phyloP scores from a whole-genome alignment of 2,888 invertebrate species.

The Hyposoter didymator region DNA sequence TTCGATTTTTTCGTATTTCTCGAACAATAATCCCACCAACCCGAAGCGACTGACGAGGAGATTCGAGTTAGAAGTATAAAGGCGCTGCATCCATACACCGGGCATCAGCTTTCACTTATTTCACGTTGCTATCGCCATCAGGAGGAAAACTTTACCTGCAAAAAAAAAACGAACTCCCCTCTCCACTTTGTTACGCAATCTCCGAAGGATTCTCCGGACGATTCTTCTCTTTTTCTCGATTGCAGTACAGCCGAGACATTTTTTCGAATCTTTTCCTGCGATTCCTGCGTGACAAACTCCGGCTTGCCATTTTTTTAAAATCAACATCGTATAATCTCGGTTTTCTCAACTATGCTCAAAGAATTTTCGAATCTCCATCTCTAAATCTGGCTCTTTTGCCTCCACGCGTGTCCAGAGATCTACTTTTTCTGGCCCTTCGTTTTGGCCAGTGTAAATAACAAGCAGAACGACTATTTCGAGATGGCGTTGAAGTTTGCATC shows the following conservation, averaged over 20 bases:
- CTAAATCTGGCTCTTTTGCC: too few species aligned
- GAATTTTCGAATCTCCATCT: too few species aligned
- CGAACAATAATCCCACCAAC: not conserved
- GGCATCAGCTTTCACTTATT: slow-evolving; percentile 62
- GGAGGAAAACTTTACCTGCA: slow-evolving; percentile 47
- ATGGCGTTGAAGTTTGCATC: too few species aligned
- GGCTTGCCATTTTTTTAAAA: not conserved
- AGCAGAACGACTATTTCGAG: too few species aligned
- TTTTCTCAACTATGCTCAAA: too few species aligned
- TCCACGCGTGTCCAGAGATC: too few species aligned
- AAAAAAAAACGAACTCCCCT: slow-evolving; percentile 4
- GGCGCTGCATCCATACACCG: slow-evolving; percentile 39
- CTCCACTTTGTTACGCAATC: slow-evolving; percentile 44
- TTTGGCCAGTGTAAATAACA: too few species aligned
- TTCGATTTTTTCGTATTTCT: not conserved
- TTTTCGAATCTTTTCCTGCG: not conserved
- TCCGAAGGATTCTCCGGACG: slow-evolving; percentile 43
- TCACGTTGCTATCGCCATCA: slow-evolving; percentile 46
- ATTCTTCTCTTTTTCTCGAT: slow-evolving; percentile 28
- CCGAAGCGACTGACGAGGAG: slow-evolving; percentile 9
- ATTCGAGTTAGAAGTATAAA: slow-evolving; percentile 27
- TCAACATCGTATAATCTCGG: not conserved
- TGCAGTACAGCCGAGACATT: not conserved
- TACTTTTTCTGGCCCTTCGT: too few species aligned
- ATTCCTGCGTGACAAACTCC: not conserved